A percentile compares a stretch with the other conserved stretches of the same genome.
Conservation (phyloP, 2,888 invertebrate species). For the Miltochrista miniata region DNA sequence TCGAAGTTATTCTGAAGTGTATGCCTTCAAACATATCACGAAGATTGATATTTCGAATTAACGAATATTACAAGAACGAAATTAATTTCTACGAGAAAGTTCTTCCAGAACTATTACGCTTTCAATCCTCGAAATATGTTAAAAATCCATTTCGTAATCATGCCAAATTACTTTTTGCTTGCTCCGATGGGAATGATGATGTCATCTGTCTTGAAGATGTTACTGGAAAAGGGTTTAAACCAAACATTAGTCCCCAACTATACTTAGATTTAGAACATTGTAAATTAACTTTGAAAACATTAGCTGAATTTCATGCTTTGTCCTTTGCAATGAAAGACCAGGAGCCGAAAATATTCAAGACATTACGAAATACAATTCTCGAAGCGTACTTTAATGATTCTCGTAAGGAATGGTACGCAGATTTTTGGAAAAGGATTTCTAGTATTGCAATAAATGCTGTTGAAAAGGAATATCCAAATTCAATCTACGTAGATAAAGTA, state of each 20-base stretch:
- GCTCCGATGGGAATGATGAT: constrained; percentile 81
- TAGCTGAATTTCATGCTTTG: constrained; percentile 84
- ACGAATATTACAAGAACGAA: constrained; percentile 88
- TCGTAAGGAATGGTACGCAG: constrained; percentile 82
- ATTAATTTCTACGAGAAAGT: constrained; percentile 85
- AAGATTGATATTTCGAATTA: constrained; percentile 85
- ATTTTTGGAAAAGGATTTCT: constrained; percentile 78
- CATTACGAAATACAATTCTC: constrained; percentile 61
- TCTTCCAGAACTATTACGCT: constrained; percentile 72
- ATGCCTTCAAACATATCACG: constrained; percentile 86
- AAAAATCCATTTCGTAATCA: constrained; percentile 80
- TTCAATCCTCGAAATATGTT: constrained; percentile 61
- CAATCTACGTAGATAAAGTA: constrained; percentile 82
- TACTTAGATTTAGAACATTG: constrained; percentile 80
- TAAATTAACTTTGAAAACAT: constrained; percentile 70
- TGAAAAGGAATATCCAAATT: constrained; percentile 84
- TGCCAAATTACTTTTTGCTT: constrained; percentile 69
- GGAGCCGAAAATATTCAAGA: constrained; percentile 73
- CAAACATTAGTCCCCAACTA: constrained; percentile 69
- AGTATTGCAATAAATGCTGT: constrained; percentile 85
- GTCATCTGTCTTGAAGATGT: constrained; percentile 84
- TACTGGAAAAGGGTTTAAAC: constrained; percentile 64
- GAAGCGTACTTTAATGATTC: constrained; percentile 85
- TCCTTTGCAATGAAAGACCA: constrained; percentile 84
- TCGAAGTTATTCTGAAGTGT: constrained; percentile 86